These are phyloP conservation scores for Stichopus horrens DNA, from an alignment of 53 echinoderm and acorn worm genomes.

Conservation along the genomic window DNA sequence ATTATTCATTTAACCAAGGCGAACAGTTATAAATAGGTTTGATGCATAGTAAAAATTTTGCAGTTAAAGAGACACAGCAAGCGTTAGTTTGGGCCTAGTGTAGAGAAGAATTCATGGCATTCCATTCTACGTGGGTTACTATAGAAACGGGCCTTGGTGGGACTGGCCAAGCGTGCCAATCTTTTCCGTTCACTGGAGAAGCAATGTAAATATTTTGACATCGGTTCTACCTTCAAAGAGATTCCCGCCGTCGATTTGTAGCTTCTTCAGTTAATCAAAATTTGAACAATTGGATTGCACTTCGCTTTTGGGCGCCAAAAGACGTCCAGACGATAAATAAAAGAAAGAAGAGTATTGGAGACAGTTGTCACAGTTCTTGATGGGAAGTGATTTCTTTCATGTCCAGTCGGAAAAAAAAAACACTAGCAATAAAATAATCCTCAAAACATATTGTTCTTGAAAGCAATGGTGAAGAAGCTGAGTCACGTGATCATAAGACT, in stretches of 20 bases:
- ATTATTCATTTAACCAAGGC: no score
- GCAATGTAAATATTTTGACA: slow-evolving; percentile 41
- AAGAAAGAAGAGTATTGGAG: no score
- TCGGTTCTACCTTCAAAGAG: slow-evolving; percentile 5
- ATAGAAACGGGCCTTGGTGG: not conserved
- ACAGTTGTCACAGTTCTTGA: no score
- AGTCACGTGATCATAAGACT: no score
- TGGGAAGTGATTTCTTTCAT: no score
- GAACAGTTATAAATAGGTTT: no score
- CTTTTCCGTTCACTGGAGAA: slow-evolving; percentile 11
- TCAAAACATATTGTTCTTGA: no score
- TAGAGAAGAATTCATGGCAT: slow-evolving; percentile 18
- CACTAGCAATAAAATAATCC: no score
- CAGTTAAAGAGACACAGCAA: not conserved
- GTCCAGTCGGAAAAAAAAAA: no score
- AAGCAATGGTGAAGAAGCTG: no score
- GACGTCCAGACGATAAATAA: no score
- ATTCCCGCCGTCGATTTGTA: not conserved
- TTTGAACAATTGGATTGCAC: not conserved
- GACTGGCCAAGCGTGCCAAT: not conserved
- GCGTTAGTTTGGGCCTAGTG: not conserved
- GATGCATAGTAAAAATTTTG: no score
- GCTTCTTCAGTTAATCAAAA: not conserved
- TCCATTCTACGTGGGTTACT: not conserved
- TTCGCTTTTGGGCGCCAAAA: not conserved